These are phyloP conservation scores for Nomada ferruginata DNA, from an alignment of 2,888 invertebrate genomes.

Conservation along the genomic window DNA sequence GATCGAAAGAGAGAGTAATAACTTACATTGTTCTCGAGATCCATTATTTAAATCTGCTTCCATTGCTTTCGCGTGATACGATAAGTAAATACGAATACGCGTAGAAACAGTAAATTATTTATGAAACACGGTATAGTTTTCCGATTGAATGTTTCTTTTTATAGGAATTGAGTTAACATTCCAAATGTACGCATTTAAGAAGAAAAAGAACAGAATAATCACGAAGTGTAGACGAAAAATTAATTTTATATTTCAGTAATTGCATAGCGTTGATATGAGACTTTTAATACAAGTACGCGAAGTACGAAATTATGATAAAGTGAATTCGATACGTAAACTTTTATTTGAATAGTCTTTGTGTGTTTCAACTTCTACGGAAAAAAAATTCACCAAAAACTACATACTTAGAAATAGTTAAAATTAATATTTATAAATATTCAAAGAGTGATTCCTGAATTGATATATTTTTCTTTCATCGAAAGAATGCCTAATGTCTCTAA, in stretches of 20 bases:
- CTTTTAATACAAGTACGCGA: constrained; percentile 3
- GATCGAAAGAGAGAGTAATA: neutral
- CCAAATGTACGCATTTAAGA: constrained; percentile 34
- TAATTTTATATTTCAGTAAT: constrained; percentile 38
- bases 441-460: constrained; percentile 5
- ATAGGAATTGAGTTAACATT: constrained; percentile 29
- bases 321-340: neutral
- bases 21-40: neutral
- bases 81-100: neutral
- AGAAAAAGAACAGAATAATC: neutral
- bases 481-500: neutral
- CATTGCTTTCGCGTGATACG: neutral
- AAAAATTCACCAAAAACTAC: neutral
- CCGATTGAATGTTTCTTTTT: constrained; percentile 12
- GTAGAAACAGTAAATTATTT: neutral
- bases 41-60: neutral
- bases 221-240: neutral
- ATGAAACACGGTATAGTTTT: constrained; percentile 6
- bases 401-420: constrained; percentile 3
- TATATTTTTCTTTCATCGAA: neutral
- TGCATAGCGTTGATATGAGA: constrained; percentile 1
- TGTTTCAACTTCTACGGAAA: neutral
- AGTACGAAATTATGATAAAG: constrained; percentile 15
- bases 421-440: constrained; percentile 27
- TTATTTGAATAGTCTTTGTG: constrained; percentile 37